A percentile compares a stretch with the other conserved stretches of the same genome.
Evolutionary conservation across 2,113 vertebrate species (phyloP).

Genomic region (Recurvirostra avosetta): DNA sequence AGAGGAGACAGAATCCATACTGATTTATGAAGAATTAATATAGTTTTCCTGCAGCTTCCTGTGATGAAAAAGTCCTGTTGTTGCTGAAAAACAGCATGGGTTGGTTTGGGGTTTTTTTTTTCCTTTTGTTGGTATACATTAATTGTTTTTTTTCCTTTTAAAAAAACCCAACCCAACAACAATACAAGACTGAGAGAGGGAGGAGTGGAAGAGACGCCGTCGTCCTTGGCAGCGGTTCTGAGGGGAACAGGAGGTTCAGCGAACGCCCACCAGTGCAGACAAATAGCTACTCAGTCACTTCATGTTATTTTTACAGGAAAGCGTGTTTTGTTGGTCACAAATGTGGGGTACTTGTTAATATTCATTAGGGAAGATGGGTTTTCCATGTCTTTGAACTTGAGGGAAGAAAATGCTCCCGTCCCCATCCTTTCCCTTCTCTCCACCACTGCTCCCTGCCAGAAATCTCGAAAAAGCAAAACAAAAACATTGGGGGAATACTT

Average conservation of each 20-base stretch:
- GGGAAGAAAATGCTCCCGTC: background rate
- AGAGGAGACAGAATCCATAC: background rate
- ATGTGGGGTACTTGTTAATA: background rate
- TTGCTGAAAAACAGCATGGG: background rate
- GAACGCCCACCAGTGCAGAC: background rate
- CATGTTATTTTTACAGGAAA: background rate
- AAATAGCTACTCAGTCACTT: background rate
- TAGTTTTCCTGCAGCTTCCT: background rate
- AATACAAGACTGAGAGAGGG: background rate
- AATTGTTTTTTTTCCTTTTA: background rate
- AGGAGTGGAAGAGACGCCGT: background rate
- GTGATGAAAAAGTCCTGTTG: background rate
- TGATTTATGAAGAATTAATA: background rate
- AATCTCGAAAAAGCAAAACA: background rate
- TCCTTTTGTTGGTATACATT: background rate
- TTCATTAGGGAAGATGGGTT: background rate
- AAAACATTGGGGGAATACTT: background rate
- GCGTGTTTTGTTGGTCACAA: background rate
- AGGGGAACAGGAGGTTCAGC: background rate
- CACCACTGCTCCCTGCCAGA: background rate
- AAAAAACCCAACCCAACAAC: background rate
- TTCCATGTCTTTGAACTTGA: background rate
- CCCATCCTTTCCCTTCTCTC: background rate
- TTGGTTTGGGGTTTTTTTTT: background rate
- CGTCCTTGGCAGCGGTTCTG: background rate